Percentiles rank a stretch among this genome's conserved stretches.
phyloP scores from a whole-genome alignment of 2,888 invertebrate genomes.

The Cactoblastis cactorum region DNA sequence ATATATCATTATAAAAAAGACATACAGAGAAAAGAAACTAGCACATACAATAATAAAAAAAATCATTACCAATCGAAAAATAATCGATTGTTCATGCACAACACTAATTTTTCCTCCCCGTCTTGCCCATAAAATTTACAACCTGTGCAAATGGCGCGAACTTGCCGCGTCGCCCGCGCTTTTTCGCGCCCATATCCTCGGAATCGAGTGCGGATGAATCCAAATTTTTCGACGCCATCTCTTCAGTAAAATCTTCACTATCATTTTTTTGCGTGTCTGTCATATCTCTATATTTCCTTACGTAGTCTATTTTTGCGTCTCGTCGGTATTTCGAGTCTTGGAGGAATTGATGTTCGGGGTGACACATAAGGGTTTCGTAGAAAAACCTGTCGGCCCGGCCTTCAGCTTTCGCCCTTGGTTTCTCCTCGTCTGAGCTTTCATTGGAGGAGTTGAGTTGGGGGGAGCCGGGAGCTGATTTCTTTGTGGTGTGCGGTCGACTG shows the following conservation, averaged over 20 bases:
- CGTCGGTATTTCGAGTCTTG: constrained; percentile 41
- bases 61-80: constrained; percentile 33
- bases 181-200: constrained; percentile 54
- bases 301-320: constrained; percentile 43
- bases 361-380: constrained; percentile 65
- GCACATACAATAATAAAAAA: constrained; percentile 19
- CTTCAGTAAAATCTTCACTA: constrained; percentile 56
- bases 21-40: background rate
- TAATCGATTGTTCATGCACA: constrained; percentile 26
- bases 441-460: constrained; percentile 48
- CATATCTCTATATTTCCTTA: constrained; percentile 43
- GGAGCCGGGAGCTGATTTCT: constrained; percentile 42
- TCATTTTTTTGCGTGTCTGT: constrained; percentile 58
- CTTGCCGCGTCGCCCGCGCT: constrained; percentile 50
- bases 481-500: constrained; percentile 31
- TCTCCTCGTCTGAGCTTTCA: constrained; percentile 62
- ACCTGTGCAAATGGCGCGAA: constrained; percentile 62
- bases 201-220: constrained; percentile 57
- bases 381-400: constrained; percentile 57
- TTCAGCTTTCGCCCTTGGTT: constrained; percentile 41
- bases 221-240: constrained; percentile 49
- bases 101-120: constrained; percentile 49
- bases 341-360: constrained; percentile 41
- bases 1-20: constrained; percentile 13
- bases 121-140: constrained; percentile 68